Evolutionary conservation across 2,113 vertebrate genomes (phyloP).

Genomic region (Lampris incognitus): DNA sequence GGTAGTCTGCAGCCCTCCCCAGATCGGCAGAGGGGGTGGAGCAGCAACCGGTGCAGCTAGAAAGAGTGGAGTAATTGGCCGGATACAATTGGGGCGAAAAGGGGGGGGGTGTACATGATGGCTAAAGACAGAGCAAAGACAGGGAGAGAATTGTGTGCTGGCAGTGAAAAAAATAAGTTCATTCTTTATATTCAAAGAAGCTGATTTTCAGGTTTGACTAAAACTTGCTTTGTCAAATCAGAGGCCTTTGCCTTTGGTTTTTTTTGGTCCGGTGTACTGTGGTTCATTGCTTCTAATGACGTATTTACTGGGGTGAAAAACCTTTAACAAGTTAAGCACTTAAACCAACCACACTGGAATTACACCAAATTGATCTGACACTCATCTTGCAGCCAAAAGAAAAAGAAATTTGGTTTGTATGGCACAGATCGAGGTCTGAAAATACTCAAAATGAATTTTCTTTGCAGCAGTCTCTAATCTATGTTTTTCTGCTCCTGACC

Average conservation of each 20-base stretch:
- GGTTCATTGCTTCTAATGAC: conserved; percentile 59
- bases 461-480: conserved; percentile 71
- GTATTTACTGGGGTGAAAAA: conserved; percentile 46
- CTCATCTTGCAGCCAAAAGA: conserved; percentile 52
- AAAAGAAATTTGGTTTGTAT: conserved; percentile 68
- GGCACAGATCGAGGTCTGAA: conserved; percentile 68
- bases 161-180: conserved; percentile 11
- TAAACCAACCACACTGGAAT: conserved; percentile 61
- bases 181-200: conserved; percentile 45
- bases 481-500: conserved; percentile 52
- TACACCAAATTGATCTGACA: conserved; percentile 65
- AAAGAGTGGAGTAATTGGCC: too few species aligned
- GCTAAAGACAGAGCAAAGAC: conserved; percentile 51
- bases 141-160: conserved; percentile 17
- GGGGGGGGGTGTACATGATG: conserved; percentile 46
- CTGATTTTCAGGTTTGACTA: conserved; percentile 29
- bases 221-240: conserved; percentile 44
- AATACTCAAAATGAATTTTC: conserved; percentile 73
- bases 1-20: too few species aligned
- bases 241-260: conserved; percentile 32
- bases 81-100: too few species aligned
- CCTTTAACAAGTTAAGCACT: conserved; percentile 65
- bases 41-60: too few species aligned
- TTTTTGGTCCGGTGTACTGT: conserved; percentile 41
- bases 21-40: too few species aligned